These are phyloP conservation scores for Ciconia boyciana DNA, from an alignment of 2,113 vertebrate species.

Conservation along the genomic window DNA sequence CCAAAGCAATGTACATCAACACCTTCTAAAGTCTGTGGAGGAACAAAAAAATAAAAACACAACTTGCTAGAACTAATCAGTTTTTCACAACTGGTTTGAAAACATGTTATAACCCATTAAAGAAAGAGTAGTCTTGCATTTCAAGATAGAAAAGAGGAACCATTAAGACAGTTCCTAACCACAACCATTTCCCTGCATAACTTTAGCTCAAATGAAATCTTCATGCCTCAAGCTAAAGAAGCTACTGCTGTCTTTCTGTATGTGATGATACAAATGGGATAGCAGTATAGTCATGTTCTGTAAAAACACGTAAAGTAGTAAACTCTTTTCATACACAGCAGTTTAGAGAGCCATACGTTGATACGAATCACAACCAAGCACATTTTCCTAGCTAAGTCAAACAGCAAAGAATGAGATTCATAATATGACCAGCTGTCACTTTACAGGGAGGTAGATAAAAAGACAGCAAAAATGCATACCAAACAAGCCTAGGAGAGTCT, in stretches of 20 bases:
- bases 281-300: background rate
- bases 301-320: background rate
- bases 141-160: background rate
- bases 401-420: background rate
- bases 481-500: background rate
- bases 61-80: background rate
- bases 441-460: background rate
- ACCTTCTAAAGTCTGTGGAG: slow-evolving; percentile 85
- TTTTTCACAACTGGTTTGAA: background rate
- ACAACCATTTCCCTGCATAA: background rate
- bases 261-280: background rate
- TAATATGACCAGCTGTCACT: background rate
- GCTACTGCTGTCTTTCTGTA: background rate
- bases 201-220: background rate
- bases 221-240: background rate
- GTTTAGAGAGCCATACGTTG: background rate
- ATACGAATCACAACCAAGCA: background rate
- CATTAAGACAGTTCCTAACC: background rate
- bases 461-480: background rate
- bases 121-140: background rate
- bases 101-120: background rate
- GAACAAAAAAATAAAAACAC: background rate
- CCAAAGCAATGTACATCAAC: slow-evolving; percentile 94
- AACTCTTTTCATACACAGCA: background rate
- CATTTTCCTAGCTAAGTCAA: background rate